phyloP scores from a whole-genome alignment of 2,797 vertebrate genomes.

The Acanthopagrus latus region DNA sequence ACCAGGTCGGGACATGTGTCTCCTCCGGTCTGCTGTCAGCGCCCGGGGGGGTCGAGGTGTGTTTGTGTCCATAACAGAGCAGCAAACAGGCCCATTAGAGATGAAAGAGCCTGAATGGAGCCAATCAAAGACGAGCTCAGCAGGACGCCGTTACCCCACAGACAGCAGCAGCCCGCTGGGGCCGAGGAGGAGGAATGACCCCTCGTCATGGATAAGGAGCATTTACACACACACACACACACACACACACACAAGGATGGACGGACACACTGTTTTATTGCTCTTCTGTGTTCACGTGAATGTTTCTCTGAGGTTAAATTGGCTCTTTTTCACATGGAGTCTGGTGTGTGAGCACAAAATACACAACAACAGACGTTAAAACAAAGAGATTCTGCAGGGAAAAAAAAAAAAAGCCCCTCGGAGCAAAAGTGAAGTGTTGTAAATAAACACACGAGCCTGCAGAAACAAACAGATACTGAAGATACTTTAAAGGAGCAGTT shows the following conservation, averaged over 20 bases:
- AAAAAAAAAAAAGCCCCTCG: no score
- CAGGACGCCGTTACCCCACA: constrained; percentile 71
- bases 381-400: not conserved
- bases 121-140: constrained; percentile 80
- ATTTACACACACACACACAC: constrained; percentile 38
- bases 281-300: not conserved
- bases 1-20: constrained; percentile 37
- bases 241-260: constrained; percentile 34
- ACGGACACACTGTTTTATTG: constrained; percentile 6
- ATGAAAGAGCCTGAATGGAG: constrained; percentile 85
- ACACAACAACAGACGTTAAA: not conserved
- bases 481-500: not conserved
- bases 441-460: not conserved
- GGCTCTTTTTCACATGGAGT: not conserved
- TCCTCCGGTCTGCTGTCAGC: constrained; percentile 17
- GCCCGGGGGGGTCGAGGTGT: constrained; percentile 36
- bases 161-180: constrained; percentile 68
- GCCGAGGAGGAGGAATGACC: constrained; percentile 16
- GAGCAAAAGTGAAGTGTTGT: not conserved
- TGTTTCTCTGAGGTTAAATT: not conserved
- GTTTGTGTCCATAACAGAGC: constrained; percentile 85
- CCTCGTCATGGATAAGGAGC: constrained; percentile 16
- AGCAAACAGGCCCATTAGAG: constrained; percentile 88
- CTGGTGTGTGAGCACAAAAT: not conserved
- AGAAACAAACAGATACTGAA: no score